Percentiles rank a stretch among this genome's conserved stretches.
These are phyloP conservation scores for Scaptomyza parva DNA, from an alignment of 2,888 invertebrate species.

Conservation along the genomic window DNA sequence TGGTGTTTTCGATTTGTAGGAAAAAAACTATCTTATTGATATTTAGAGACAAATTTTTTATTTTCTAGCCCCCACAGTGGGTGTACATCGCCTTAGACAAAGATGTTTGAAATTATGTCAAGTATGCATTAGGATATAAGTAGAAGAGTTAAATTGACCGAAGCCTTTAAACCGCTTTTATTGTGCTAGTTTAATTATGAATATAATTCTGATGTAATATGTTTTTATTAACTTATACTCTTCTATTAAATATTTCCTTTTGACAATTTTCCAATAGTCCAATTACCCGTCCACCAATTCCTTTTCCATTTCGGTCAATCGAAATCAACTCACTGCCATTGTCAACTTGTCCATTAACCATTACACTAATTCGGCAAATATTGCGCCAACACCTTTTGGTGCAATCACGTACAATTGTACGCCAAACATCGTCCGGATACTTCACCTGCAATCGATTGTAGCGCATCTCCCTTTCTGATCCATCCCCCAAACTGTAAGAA, in stretches of 20 bases:
- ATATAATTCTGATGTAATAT: neutral
- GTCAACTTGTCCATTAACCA: constrained; percentile 41
- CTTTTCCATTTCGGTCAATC: constrained; percentile 17
- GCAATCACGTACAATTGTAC: constrained; percentile 60
- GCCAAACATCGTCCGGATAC: constrained; percentile 34
- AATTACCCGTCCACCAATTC: neutral
- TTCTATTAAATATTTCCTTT: neutral
- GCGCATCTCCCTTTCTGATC: neutral
- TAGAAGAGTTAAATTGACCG: too few species aligned
- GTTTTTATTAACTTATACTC: neutral
- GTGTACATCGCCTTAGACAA: too few species aligned
- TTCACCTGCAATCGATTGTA: constrained; percentile 30
- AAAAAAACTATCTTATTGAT: too few species aligned
- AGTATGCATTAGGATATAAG: too few species aligned
- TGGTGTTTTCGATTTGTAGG: too few species aligned
- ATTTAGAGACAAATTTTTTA: too few species aligned
- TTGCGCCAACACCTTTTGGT: constrained; percentile 56
- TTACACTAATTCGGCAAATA: constrained; percentile 72
- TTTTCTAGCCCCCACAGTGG: too few species aligned
- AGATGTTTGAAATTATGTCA: too few species aligned
- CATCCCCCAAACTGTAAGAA: constrained; percentile 49
- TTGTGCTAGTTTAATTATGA: too few species aligned
- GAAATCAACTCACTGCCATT: constrained; percentile 44
- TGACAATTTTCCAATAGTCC: neutral
- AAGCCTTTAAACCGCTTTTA: too few species aligned